Evolutionary conservation across 1,140 invertebrate species (phyloP).

Genomic region (Brachionus sp.): DNA sequence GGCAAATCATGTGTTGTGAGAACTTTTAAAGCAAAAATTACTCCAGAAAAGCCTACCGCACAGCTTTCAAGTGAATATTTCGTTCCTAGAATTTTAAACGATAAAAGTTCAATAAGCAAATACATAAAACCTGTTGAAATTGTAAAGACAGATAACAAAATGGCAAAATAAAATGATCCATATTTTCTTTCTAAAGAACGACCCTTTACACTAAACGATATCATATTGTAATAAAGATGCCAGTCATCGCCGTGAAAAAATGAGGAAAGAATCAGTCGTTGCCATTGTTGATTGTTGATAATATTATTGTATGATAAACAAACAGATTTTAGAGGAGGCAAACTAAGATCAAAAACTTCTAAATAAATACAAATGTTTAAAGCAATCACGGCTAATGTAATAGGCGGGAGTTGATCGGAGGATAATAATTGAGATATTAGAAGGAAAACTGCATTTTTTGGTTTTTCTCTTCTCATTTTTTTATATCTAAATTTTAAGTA

Average conservation of each 20-base stretch:
- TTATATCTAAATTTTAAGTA: not conserved
- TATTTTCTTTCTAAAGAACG: conserved; percentile 62
- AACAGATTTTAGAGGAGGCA: not conserved
- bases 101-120: conserved; percentile 58
- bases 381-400: conserved; percentile 26
- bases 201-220: conserved; percentile 69
- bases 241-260: conserved; percentile 70
- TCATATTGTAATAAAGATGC: conserved; percentile 74
- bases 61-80: conserved; percentile 56
- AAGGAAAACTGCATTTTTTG: conserved; percentile 36
- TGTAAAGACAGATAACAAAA: conserved; percentile 64
- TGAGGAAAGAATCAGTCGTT: conserved; percentile 64
- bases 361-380: conserved; percentile 31
- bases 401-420: not conserved
- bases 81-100: conserved; percentile 49
- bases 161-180: conserved; percentile 64
- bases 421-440: not conserved
- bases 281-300: conserved; percentile 62
- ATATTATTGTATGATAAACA: conserved; percentile 11
- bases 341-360: not conserved
- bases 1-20: conserved; percentile 63
- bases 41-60: conserved; percentile 69
- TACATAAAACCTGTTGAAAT: conserved; percentile 63
- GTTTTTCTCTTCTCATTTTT: conserved; percentile 44
- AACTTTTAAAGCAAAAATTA: conserved; percentile 69